phyloP scores from a whole-genome alignment of 2,113 vertebrate genomes.

The Misgurnus anguillicaudatus region DNA sequence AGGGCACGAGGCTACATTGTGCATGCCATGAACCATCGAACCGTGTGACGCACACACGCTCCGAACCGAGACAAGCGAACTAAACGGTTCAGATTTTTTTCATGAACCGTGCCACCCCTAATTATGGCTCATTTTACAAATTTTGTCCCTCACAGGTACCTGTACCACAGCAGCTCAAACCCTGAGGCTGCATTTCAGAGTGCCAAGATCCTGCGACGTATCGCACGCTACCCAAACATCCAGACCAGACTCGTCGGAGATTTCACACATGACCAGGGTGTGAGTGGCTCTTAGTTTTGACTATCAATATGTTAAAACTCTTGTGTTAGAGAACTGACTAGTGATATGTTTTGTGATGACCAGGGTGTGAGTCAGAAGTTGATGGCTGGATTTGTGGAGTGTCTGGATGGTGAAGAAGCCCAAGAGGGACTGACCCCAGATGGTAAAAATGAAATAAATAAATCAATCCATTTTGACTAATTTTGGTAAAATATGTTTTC shows the following conservation, averaged over 20 bases:
- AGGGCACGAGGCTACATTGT: too few species aligned
- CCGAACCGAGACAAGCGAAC: too few species aligned
- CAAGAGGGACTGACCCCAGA: constrained; percentile 84
- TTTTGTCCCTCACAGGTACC: constrained; percentile 78
- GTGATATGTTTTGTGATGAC: constrained; percentile 10
- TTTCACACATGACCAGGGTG: constrained; percentile 94
- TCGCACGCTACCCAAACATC: constrained; percentile 92
- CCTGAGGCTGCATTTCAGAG: constrained; percentile 93
- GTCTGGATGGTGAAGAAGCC: constrained; percentile 91
- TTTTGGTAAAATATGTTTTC: too few species aligned
- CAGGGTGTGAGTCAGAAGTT: constrained; percentile 90
- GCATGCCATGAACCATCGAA: too few species aligned
- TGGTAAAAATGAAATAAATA: constrained; percentile 72
- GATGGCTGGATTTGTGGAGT: constrained; percentile 97
- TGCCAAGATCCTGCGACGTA: constrained; percentile 92
- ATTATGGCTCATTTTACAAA: neutral
- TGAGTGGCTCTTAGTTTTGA: neutral
- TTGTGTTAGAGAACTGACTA: too few species aligned
- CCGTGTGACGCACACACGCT: too few species aligned
- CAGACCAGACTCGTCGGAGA: constrained; percentile 93
- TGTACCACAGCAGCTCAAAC: constrained; percentile 90
- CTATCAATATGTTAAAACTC: neutral
- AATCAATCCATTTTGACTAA: too few species aligned
- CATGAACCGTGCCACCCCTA: too few species aligned
- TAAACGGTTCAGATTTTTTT: too few species aligned